Evolutionary conservation across 2,888 invertebrate species (phyloP), one percentile per base, ranked within the genome.

Genomic region (Drosophila infuscata): DNA sequence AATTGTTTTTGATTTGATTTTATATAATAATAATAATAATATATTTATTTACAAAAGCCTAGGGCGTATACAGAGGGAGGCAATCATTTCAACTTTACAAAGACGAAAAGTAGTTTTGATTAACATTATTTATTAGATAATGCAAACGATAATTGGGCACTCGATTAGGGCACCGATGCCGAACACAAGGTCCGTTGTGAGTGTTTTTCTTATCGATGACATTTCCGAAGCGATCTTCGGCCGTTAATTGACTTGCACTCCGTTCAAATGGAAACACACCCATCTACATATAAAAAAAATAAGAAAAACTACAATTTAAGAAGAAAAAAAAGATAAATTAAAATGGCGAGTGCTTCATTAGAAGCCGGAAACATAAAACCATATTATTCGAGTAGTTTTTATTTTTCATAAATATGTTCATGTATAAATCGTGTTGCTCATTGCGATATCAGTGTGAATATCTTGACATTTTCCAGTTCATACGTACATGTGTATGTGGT

Each of bases 391-490:
- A 7, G 12, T 20, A 7, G 12, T 46, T 3, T 46, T 25, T 25
- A 25, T 25, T 25, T 20, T 46, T 15, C 29, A 29, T 29, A 5
- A 25, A 9, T 46, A 15, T 25, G 15, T 25, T 12, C 25, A 15
- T 46, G 25, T 46, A 15, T 25, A 49, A 29, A 9, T 49, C 8
- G 48, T 46, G 20, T 62, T 62, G 30, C 36, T 53, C 20, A 61
- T 20, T 33, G 12, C 35, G n/a, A n/a, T 56, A 72, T 49, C 54
- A 54, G 43, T 59, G 38, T 11, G n/a, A 35, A 63, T 25, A 54
- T 41, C 49, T 35, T 7, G n/a, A 30, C 9, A 25, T 43, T 52
- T 6, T 9, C 5, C 36, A n/a, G 48, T 20, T 33, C n/a, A n/a
- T 5, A 43, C 2, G n/a, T 43, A n/a, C 11, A n/a, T 36, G 3